phyloP scores from a whole-genome alignment of 2,113 vertebrate genomes.

The Saimiri boliviensis region DNA sequence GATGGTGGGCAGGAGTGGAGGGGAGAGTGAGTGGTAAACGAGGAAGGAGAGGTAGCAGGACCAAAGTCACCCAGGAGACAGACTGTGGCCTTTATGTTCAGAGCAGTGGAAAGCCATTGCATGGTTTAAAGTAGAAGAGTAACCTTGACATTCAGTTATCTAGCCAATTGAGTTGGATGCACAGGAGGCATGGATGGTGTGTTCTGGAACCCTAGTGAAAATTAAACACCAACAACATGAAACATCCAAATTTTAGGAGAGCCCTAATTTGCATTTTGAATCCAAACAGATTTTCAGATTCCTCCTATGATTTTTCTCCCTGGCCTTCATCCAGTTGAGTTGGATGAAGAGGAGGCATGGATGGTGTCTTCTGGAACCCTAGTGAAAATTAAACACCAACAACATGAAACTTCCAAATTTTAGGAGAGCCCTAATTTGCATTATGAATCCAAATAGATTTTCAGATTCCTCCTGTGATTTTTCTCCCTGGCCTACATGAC shows the following conservation, averaged over 20 bases:
- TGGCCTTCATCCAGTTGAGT: not conserved
- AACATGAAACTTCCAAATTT: not conserved
- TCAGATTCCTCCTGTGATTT: not conserved
- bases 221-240: not conserved
- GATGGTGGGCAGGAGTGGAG: not conserved
- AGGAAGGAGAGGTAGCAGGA: not conserved
- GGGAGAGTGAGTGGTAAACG: not conserved
- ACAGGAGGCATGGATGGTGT: not conserved
- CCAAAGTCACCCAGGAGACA: not conserved
- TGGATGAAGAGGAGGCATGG: not conserved
- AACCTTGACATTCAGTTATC: not conserved
- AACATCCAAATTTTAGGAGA: not conserved
- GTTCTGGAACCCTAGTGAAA: not conserved
- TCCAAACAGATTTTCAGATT: not conserved
- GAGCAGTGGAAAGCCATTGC: not conserved
- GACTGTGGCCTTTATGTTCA: not conserved
- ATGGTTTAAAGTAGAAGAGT: not conserved
- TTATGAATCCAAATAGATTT: not conserved
- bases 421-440: not conserved
- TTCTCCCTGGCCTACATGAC: not conserved
- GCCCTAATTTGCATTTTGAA: not conserved
- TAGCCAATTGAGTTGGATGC: too few species aligned
- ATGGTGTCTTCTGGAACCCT: not conserved
- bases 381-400: not conserved
- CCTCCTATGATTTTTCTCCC: not conserved